Evolutionary conservation across 2,797 vertebrate genomes (phyloP).

Genomic region (Telmatherina bonti): DNA sequence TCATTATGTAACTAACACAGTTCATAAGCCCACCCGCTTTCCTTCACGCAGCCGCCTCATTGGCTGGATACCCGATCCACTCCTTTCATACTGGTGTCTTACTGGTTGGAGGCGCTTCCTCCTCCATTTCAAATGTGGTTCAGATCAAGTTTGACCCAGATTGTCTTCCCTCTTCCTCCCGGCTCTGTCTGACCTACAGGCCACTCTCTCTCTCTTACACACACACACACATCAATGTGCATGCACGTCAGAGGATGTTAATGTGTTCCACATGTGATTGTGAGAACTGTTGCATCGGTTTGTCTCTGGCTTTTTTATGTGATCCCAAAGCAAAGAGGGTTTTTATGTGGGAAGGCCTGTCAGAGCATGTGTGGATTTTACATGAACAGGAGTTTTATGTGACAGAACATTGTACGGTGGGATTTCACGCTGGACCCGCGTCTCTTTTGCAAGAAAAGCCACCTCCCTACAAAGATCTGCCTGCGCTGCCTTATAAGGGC

Average conservation of each 20-base stretch:
- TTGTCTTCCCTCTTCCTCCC: conserved; percentile 31
- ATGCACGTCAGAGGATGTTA: conserved; percentile 21
- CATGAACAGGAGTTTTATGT: neutral
- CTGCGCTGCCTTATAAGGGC: conserved; percentile 84
- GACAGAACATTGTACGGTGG: neutral
- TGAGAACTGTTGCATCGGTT: conserved; percentile 46
- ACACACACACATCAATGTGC: conserved; percentile 10
- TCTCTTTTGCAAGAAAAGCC: conserved; percentile 48
- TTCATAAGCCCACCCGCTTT: conserved; percentile 59
- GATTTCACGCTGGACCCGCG: neutral
- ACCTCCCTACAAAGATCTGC: conserved; percentile 37
- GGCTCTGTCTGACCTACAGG: conserved; percentile 47
- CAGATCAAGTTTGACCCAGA: conserved; percentile 76
- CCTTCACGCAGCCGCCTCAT: conserved; percentile 38
- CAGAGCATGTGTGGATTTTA: neutral
- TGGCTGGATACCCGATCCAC: conserved; percentile 60
- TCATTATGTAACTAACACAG: conserved; percentile 84
- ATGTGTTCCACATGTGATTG: conserved; percentile 72
- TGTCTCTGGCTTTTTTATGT: conserved; percentile 21
- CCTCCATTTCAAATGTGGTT: conserved; percentile 78
- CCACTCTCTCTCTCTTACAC: neutral
- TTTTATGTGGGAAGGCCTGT: neutral
- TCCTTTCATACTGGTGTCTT: conserved; percentile 35
- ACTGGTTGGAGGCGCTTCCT: conserved; percentile 71
- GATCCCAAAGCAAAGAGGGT: conserved; percentile 16